Evolutionary conservation across 2,113 vertebrate genomes (phyloP).

Genomic region (Calyptomena viridis): DNA sequence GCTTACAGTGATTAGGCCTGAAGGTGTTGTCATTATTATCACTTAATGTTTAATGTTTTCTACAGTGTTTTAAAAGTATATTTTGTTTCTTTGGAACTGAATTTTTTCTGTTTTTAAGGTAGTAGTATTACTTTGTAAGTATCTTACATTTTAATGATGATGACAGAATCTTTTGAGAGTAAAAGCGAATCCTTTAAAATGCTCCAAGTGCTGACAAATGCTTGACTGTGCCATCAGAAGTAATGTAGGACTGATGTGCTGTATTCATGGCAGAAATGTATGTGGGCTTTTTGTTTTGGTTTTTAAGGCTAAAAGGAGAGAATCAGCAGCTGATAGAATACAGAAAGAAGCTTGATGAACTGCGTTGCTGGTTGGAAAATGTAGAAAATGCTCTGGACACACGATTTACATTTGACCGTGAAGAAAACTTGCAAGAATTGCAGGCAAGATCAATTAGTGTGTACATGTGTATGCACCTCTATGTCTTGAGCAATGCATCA

Average conservation of each 20-base stretch:
- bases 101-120: background rate
- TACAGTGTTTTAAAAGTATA: background rate
- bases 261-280: background rate
- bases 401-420: slow-evolving; percentile 70
- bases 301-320: slow-evolving; percentile 80
- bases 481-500: background rate
- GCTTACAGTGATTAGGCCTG: background rate
- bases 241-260: background rate
- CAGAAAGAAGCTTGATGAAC: slow-evolving; percentile 74
- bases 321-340: slow-evolving; percentile 79
- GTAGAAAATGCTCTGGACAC: slow-evolving; percentile 72
- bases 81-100: background rate
- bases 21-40: background rate
- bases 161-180: background rate
- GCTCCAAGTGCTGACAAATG: background rate
- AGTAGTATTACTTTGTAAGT: background rate
- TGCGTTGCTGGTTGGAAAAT: slow-evolving; percentile 83
- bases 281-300: background rate
- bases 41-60: background rate
- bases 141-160: background rate
- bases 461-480: background rate
- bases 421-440: slow-evolving; percentile 79
- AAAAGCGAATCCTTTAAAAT: background rate
- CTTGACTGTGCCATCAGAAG: background rate
- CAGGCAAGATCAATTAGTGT: slow-evolving; percentile 73